A percentile compares a stretch with the other conserved stretches of the same genome.
Conservation (phyloP, 2,113 vertebrate species). For the Glaucomys volans region DNA sequence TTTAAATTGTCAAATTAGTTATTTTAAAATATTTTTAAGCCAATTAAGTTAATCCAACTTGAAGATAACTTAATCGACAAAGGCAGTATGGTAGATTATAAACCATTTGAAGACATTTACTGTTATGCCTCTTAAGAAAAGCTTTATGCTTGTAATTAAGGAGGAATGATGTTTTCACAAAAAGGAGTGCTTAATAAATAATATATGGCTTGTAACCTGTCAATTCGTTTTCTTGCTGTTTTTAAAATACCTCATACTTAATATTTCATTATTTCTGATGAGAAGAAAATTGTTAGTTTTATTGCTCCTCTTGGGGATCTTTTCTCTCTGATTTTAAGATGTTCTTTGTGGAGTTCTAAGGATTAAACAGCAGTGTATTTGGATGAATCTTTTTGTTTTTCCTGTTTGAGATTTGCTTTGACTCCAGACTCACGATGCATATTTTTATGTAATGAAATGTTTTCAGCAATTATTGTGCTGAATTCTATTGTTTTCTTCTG, state of each 20-base stretch:
- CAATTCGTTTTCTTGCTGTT: background rate
- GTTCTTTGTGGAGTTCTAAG: background rate
- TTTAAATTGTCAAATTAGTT: constrained; percentile 38
- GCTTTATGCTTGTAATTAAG: constrained; percentile 33
- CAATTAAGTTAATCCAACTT: background rate
- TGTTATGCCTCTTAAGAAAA: background rate
- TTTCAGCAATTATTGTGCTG: background rate
- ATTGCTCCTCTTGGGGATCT: background rate
- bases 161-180: background rate
- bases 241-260: background rate
- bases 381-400: background rate
- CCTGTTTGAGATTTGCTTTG: background rate
- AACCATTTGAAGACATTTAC: background rate
- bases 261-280: background rate
- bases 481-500: background rate
- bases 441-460: background rate
- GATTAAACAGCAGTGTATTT: background rate
- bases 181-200: background rate
- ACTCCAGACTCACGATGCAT: background rate
- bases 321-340: background rate
- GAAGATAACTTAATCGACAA: constrained; percentile 36
- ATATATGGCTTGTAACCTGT: background rate
- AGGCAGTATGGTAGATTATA: background rate
- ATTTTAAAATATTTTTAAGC: constrained; percentile 13
- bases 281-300: background rate